phyloP scores from a whole-genome alignment of 2,113 vertebrate genomes.

The Brachypodius melanocephalos region DNA sequence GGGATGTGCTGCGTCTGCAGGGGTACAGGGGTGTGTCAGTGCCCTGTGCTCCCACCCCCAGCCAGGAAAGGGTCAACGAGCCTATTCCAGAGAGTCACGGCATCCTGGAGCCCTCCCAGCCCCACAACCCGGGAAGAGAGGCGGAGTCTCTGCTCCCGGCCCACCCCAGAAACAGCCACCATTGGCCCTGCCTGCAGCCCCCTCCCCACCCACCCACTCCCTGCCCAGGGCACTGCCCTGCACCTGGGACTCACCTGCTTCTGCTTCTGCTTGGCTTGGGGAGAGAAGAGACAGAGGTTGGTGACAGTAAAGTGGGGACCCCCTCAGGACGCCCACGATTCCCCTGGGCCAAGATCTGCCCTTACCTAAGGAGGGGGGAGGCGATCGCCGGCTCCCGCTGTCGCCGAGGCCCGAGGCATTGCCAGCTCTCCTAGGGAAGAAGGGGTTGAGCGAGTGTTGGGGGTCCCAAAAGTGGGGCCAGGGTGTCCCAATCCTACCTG shows the following conservation, averaged over 20 bases:
- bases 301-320: not conserved
- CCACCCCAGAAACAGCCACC: no score
- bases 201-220: not conserved
- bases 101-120: not conserved
- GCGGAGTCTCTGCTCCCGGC: not conserved
- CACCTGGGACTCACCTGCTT: slow-evolving; percentile 85
- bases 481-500: slow-evolving; percentile 68
- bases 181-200: not conserved
- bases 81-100: not conserved
- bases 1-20: slow-evolving; percentile 87
- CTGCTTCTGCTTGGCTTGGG: slow-evolving; percentile 97
- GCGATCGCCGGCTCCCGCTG: slow-evolving; percentile 89
- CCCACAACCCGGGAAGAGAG: fast-evolving
- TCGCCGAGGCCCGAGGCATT: slow-evolving; percentile 88
- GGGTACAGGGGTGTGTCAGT: not conserved
- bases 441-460: not conserved
- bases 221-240: not conserved
- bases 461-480: fast-evolving
- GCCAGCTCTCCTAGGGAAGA: slow-evolving; percentile 81
- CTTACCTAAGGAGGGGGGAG: slow-evolving; percentile 92
- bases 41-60: not conserved
- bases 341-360: not conserved
- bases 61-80: not conserved
- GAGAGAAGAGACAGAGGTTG: slow-evolving; percentile 63
- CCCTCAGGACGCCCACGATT: fast-evolving